Percentiles rank a stretch among this genome's conserved stretches.
These are phyloP conservation scores for Pararge aegeria DNA, from an alignment of 1,140 invertebrate species.

Conservation along the genomic window DNA sequence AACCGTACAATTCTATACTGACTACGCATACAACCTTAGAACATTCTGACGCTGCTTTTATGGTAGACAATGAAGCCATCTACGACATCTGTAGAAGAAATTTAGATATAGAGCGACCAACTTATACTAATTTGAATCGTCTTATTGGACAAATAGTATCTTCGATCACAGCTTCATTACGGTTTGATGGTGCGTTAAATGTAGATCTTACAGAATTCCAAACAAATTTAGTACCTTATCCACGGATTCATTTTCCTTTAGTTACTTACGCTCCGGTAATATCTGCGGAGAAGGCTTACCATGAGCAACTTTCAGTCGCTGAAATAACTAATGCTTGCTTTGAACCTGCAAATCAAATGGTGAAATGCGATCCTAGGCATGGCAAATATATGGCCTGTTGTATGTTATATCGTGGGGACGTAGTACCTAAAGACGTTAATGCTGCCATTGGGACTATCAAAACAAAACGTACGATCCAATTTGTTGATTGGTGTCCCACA, in stretches of 20 bases:
- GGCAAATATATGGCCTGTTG: conserved; percentile 95
- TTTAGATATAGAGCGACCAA: conserved; percentile 92
- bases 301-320: conserved; percentile 89
- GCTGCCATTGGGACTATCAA: conserved; percentile 91
- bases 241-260: conserved; percentile 90
- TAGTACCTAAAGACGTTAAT: conserved; percentile 92
- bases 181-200: conserved; percentile 87
- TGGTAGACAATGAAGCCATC: conserved; percentile 90
- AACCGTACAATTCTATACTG: conserved; percentile 93
- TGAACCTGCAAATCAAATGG: conserved; percentile 94
- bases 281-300: conserved; percentile 91
- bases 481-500: conserved; percentile 95
- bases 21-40: conserved; percentile 91
- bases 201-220: conserved; percentile 95
- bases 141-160: conserved; percentile 93
- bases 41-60: conserved; percentile 93
- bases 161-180: conserved; percentile 86
- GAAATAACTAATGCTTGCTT: conserved; percentile 95
- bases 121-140: conserved; percentile 89
- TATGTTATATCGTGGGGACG: conserved; percentile 86
- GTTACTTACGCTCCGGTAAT: conserved; percentile 93
- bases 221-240: conserved; percentile 92
- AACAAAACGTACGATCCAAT: conserved; percentile 90
- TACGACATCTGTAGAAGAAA: conserved; percentile 95
- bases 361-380: conserved; percentile 92